phyloP scores from a whole-genome alignment of 1,140 invertebrate species.

The Trissolcus basalis region DNA sequence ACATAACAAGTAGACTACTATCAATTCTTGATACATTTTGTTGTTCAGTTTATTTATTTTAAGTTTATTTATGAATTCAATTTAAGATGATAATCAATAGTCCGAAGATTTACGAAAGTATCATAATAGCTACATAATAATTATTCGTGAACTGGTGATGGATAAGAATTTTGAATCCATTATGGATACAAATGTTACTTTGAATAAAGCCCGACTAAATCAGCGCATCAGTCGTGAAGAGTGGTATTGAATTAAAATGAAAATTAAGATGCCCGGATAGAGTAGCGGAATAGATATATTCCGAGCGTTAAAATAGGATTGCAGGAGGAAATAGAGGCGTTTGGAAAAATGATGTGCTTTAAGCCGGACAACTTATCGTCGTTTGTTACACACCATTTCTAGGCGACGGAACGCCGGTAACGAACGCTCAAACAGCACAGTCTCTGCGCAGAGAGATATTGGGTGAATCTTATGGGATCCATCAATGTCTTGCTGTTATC shows the following conservation, averaged over 20 bases:
- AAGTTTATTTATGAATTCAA: no score
- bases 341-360: slow-evolving; percentile 54
- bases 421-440: slow-evolving; percentile 48
- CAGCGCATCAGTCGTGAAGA: slow-evolving; percentile 16
- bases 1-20: no score
- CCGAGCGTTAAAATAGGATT: slow-evolving; percentile 27
- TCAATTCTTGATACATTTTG: no score
- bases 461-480: slow-evolving; percentile 53
- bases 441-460: slow-evolving; percentile 39
- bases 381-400: slow-evolving; percentile 52
- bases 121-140: background rate
- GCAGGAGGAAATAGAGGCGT: slow-evolving; percentile 20
- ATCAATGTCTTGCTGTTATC: slow-evolving; percentile 58
- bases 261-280: slow-evolving; percentile 39
- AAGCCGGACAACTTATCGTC: slow-evolving; percentile 48
- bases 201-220: slow-evolving; percentile 1
- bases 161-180: no score
- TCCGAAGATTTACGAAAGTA: no score
- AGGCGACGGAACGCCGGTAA: slow-evolving; percentile 28
- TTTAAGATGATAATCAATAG: no score
- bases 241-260: slow-evolving; percentile 31
- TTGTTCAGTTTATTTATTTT: no score
- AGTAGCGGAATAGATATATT: slow-evolving; percentile 9
- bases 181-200: no score
- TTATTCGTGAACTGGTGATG: no score